These are phyloP conservation scores for Dynastes maya DNA, from an alignment of 2,888 invertebrate species.

Conservation along the genomic window DNA sequence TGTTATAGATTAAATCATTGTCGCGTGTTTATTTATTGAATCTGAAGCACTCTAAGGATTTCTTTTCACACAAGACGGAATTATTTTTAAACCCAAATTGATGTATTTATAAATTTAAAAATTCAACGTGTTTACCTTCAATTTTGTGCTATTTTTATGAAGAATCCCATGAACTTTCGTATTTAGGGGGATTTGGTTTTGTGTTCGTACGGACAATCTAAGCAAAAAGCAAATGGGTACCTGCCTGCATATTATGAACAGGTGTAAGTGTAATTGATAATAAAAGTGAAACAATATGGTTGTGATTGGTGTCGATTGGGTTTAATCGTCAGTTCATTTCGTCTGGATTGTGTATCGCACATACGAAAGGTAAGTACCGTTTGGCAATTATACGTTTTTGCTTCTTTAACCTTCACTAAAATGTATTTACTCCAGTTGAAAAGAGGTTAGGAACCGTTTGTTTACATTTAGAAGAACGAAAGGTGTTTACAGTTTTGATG, in stretches of 20 bases:
- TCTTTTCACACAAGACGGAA: background rate
- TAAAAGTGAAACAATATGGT: constrained; percentile 50
- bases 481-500: constrained; percentile 24
- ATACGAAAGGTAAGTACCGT: constrained; percentile 32
- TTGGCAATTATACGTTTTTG: background rate
- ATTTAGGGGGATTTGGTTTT: constrained; percentile 32
- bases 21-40: no score
- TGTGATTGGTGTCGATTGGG: constrained; percentile 43
- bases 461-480: constrained; percentile 23
- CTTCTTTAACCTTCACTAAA: constrained; percentile 14
- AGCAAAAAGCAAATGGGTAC: constrained; percentile 24
- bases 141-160: constrained; percentile 33
- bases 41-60: background rate
- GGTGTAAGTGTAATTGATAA: constrained; percentile 46
- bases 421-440: background rate
- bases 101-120: constrained; percentile 30
- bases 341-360: constrained; percentile 23
- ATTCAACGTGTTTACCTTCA: constrained; percentile 23
- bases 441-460: constrained; percentile 34
- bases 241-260: constrained; percentile 36
- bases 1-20: no score
- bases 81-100: constrained; percentile 13
- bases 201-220: background rate
- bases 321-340: constrained; percentile 12
- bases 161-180: constrained; percentile 33